These are phyloP conservation scores for Drosophila nannoptera DNA, from an alignment of 1,140 invertebrate genomes.

Conservation along the genomic window DNA sequence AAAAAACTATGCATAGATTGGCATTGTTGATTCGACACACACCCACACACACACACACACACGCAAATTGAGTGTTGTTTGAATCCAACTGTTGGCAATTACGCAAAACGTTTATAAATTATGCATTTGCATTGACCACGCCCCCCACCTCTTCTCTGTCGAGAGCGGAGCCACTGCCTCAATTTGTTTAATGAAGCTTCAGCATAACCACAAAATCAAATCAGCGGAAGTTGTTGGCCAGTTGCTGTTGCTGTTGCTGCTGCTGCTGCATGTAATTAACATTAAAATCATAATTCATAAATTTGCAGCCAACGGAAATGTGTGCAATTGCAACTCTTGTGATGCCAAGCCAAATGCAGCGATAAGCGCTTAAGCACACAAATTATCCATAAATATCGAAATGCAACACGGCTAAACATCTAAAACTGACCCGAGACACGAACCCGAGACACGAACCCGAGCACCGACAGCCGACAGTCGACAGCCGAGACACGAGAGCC, in stretches of 20 bases:
- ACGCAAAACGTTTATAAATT: conserved; percentile 74
- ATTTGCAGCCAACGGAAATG: conserved; percentile 53
- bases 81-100: conserved; percentile 68
- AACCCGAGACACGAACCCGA: too few relatives aligned
- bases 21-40: conserved; percentile 45
- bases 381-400: conserved; percentile 39
- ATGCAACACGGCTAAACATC: conserved; percentile 6
- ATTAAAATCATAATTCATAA: conserved; percentile 70
- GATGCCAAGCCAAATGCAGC: conserved; percentile 21
- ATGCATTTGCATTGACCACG: conserved; percentile 53
- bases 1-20: conserved; percentile 61
- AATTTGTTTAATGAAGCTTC: conserved; percentile 69
- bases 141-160: not conserved
- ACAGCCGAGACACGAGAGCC: too few relatives aligned
- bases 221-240: conserved; percentile 62
- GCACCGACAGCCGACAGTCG: too few relatives aligned
- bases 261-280: conserved; percentile 64
- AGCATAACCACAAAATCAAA: conserved; percentile 67
- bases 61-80: conserved; percentile 45
- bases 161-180: not conserved
- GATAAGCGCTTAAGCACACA: conserved; percentile 34
- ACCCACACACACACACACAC: conserved; percentile 16
- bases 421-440: not conserved
- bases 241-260: conserved; percentile 10
- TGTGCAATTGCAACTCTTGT: conserved; percentile 41